Percentiles rank a stretch among this genome's conserved stretches.
Conservation (phyloP, 2,797 vertebrate genomes). For the Chaetophractus vellerosus region DNA sequence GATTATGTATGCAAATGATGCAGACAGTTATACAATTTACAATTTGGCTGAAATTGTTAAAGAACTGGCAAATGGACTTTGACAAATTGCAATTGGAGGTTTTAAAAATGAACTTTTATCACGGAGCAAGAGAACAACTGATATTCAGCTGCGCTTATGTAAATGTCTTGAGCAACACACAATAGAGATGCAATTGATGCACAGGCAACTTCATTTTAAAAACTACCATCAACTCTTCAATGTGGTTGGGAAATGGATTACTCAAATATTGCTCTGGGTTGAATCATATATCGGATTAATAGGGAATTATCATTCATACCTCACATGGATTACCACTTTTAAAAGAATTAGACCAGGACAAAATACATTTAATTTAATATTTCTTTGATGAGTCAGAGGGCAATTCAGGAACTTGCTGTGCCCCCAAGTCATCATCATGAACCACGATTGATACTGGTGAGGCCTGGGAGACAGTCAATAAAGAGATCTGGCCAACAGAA, state of each 20-base stretch:
- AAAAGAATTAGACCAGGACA: constrained; percentile 81
- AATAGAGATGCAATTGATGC: constrained; percentile 27
- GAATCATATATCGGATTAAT: constrained; percentile 83
- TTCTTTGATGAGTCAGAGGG: constrained; percentile 86
- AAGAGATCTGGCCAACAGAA: constrained; percentile 78
- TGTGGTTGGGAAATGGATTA: constrained; percentile 70
- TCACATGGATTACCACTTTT: constrained; percentile 80
- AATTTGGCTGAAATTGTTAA: constrained; percentile 85
- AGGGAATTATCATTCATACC: constrained; percentile 75
- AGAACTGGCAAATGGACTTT: constrained; percentile 85
- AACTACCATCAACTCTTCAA: constrained; percentile 54
- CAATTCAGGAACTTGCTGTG: constrained; percentile 76
- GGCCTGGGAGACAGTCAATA: constrained; percentile 72
- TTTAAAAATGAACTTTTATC: constrained; percentile 85
- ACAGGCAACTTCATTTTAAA: background rate
- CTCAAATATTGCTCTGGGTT: constrained; percentile 78
- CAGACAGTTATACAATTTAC: constrained; percentile 83
- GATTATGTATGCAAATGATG: constrained; percentile 87
- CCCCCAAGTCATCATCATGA: constrained; percentile 78
- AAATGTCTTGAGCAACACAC: constrained; percentile 70
- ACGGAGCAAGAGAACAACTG: constrained; percentile 73
- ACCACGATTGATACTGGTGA: constrained; percentile 61
- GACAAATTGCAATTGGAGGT: constrained; percentile 80
- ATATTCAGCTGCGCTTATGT: constrained; percentile 68
- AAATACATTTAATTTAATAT: constrained; percentile 84